Evolutionary conservation across 1,140 invertebrate species (phyloP).

Genomic region (Andricus grossulariae): DNA sequence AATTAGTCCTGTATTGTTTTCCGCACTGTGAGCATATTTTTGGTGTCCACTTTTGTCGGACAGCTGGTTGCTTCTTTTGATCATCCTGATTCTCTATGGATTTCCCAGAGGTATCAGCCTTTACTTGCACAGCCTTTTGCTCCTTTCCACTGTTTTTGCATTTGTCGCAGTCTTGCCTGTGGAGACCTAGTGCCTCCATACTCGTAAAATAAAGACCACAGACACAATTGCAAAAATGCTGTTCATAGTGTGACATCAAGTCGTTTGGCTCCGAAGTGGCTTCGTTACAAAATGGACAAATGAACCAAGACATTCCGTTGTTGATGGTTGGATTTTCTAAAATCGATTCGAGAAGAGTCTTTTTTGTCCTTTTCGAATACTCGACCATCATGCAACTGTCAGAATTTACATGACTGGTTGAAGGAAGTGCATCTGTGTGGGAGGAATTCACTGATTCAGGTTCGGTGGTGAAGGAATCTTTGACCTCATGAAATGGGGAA

Average conservation of each 20-base stretch:
- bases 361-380: slow-evolving; percentile 66
- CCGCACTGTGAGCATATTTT: slow-evolving; percentile 78
- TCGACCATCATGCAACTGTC: slow-evolving; percentile 64
- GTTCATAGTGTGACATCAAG: slow-evolving; percentile 74
- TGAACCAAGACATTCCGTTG: slow-evolving; percentile 68
- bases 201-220: slow-evolving; percentile 74
- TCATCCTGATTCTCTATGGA: slow-evolving; percentile 49
- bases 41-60: slow-evolving; percentile 71
- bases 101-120: slow-evolving; percentile 47
- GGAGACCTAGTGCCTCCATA: slow-evolving; percentile 70
- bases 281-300: slow-evolving; percentile 78
- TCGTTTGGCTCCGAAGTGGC: slow-evolving; percentile 71
- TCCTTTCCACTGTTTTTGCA: slow-evolving; percentile 48
- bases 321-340: slow-evolving; percentile 69
- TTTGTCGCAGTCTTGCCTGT: slow-evolving; percentile 69
- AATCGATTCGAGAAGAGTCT: slow-evolving; percentile 62
- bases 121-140: slow-evolving; percentile 33
- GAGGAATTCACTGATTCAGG: slow-evolving; percentile 44
- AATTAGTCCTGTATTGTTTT: slow-evolving; percentile 79
- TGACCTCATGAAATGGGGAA: slow-evolving; percentile 46
- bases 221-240: slow-evolving; percentile 74
- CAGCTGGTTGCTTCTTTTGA: slow-evolving; percentile 53
- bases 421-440: slow-evolving; percentile 57
- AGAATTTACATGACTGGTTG: slow-evolving; percentile 63
- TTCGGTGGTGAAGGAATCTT: slow-evolving; percentile 47